phyloP scores from a whole-genome alignment of 1,140 invertebrate species.

The Pachyrhynchus sulphureomaculatus region DNA sequence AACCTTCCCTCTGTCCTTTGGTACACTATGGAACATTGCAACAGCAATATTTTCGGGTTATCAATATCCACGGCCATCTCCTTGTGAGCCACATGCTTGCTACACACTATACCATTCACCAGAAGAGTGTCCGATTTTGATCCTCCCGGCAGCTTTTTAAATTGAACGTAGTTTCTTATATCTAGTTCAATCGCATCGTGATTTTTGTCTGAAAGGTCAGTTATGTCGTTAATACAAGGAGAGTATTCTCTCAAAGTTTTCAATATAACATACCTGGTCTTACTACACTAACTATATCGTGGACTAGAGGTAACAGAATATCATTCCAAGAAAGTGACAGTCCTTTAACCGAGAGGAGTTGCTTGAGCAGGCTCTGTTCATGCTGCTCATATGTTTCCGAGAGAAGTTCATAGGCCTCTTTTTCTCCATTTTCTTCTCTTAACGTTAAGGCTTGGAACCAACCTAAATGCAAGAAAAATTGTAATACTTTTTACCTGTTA shows the following conservation, averaged over 20 bases:
- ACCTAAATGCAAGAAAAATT: conserved; percentile 45
- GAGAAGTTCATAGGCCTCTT: conserved; percentile 56
- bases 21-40: conserved; percentile 88
- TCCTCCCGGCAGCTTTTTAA: conserved; percentile 91
- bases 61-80: conserved; percentile 80
- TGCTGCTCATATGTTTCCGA: conserved; percentile 72
- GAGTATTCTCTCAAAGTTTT: not conserved
- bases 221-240: no score
- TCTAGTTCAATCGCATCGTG: conserved; percentile 79
- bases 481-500: no score
- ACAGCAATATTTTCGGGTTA: conserved; percentile 81
- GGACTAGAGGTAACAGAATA: conserved; percentile 72
- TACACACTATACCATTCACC: conserved; percentile 85
- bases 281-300: conserved; percentile 77
- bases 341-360: conserved; percentile 67
- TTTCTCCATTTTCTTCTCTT: conserved; percentile 55
- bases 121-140: conserved; percentile 73
- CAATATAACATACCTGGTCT: conserved; percentile 59
- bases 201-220: conserved; percentile 63
- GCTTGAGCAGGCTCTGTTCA: conserved; percentile 66
- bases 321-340: conserved; percentile 78
- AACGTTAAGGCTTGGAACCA: conserved; percentile 61
- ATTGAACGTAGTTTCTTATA: conserved; percentile 87
- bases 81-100: conserved; percentile 91
- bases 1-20: conserved; percentile 89